Evolutionary conservation across 2,113 vertebrate genomes (phyloP).

Genomic region (Sinocyclocheilus anophthalmus): DNA sequence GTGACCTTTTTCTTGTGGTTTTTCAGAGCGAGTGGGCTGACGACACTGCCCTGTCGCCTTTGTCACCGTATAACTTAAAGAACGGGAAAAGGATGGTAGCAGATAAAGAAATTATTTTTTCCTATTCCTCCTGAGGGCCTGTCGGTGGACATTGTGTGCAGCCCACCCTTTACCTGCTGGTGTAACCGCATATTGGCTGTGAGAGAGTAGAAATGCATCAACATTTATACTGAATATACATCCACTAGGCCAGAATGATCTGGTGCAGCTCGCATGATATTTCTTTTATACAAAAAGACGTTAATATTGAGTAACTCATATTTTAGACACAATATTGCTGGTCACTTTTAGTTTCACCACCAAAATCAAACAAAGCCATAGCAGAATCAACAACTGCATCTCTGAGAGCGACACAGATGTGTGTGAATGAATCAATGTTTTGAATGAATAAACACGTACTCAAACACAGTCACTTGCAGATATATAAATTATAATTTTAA

Average conservation of each 20-base stretch:
- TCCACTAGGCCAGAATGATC: not conserved
- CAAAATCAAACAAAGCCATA: not conserved
- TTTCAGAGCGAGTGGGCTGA: slow-evolving; percentile 63
- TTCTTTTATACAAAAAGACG: not conserved
- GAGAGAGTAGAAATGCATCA: not conserved
- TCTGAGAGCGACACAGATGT: not conserved
- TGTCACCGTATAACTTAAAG: slow-evolving; percentile 58
- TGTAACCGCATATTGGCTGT: not conserved
- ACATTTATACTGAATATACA: not conserved
- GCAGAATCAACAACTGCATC: not conserved
- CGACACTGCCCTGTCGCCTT: slow-evolving; percentile 62
- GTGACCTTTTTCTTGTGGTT: slow-evolving; percentile 70
- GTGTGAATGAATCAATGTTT: not conserved
- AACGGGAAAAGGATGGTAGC: not conserved
- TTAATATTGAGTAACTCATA: not conserved
- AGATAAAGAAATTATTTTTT: not conserved
- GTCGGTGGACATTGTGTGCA: not conserved
- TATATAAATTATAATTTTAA: too few relatives aligned
- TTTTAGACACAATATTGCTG: not conserved
- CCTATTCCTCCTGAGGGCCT: not conserved
- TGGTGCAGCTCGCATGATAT: not conserved
- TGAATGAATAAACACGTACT: not conserved
- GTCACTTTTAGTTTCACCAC: not conserved
- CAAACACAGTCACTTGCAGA: too few relatives aligned
- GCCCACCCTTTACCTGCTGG: not conserved